Evolutionary conservation across 2,113 vertebrate species (phyloP).

Genomic region (Psittacus erithacus): DNA sequence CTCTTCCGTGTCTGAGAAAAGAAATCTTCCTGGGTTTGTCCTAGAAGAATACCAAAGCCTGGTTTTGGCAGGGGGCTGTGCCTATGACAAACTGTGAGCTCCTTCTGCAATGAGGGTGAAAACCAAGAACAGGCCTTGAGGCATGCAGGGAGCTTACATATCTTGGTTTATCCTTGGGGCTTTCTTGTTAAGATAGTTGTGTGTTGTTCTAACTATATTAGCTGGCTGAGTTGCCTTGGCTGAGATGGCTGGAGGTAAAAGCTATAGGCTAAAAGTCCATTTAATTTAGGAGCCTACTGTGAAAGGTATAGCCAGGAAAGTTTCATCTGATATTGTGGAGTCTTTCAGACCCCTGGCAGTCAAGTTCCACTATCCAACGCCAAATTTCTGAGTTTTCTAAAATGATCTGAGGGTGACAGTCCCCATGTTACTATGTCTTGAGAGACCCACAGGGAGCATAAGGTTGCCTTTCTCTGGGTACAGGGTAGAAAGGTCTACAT

Average conservation of each 20-base stretch:
- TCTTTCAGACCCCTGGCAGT: not conserved
- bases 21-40: not conserved
- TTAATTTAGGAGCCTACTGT: not conserved
- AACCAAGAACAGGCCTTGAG: not conserved
- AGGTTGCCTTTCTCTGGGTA: not conserved
- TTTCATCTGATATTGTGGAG: not conserved
- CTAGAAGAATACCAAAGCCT: constrained; percentile 1
- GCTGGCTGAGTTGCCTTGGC: not conserved
- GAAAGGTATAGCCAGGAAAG: not conserved
- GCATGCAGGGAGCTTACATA: not conserved
- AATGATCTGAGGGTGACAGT: not conserved
- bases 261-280: not conserved
- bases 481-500: not conserved
- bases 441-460: accelerated
- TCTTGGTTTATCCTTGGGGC: not conserved
- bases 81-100: not conserved
- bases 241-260: not conserved
- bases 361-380: not conserved
- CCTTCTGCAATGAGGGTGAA: not conserved
- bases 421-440: not conserved
- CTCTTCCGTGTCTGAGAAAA: not conserved
- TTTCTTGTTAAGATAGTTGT: not conserved
- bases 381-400: not conserved
- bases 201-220: not conserved
- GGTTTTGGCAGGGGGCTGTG: not conserved